Conservation (phyloP, 2,113 vertebrate genomes). For the Astur gentilis region DNA sequence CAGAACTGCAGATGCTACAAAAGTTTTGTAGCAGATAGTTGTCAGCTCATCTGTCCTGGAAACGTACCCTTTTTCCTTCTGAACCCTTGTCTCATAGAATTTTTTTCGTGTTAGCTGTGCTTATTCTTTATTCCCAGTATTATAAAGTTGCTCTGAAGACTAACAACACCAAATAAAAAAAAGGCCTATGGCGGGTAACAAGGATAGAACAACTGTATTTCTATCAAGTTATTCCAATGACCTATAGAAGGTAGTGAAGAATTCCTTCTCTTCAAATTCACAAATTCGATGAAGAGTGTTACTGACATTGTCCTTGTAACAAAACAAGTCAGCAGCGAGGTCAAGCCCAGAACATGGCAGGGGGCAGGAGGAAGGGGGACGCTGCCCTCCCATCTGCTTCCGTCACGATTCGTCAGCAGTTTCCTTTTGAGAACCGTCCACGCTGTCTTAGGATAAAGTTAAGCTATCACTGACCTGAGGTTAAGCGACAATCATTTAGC, state of each 20-base stretch:
- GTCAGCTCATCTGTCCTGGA: background rate
- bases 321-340: background rate
- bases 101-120: background rate
- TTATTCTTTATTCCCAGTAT: background rate
- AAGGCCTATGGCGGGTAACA: background rate
- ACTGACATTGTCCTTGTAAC: background rate
- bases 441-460: background rate
- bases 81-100: background rate
- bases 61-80: background rate
- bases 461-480: background rate
- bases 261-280: background rate
- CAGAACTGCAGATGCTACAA: slow-evolving; percentile 32
- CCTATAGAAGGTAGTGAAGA: background rate
- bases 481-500: background rate
- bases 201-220: background rate
- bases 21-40: background rate
- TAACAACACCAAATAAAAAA: background rate
- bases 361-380: background rate
- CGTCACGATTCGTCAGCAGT: background rate
- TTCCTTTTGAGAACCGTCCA: background rate
- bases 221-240: background rate
- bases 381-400: background rate
- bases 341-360: background rate
- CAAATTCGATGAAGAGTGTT: background rate
- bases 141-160: background rate